Percentiles rank a stretch among this genome's conserved stretches.
phyloP scores from a whole-genome alignment of 2,888 invertebrate species.

The Stenurella melanura region DNA sequence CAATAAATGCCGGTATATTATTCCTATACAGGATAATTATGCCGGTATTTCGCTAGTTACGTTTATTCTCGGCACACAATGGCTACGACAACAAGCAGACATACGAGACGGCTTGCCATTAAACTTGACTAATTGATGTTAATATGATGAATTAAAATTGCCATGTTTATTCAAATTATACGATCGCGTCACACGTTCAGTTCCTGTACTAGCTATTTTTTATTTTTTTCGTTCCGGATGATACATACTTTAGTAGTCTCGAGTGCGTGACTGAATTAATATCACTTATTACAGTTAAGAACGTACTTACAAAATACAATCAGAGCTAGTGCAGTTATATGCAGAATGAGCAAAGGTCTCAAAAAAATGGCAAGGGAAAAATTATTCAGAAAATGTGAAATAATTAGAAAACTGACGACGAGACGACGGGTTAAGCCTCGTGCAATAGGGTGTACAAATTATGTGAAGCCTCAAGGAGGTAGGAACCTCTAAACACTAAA shows the following conservation, averaged over 20 bases:
- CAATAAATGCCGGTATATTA: conserved; percentile 38
- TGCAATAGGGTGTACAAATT: too few relatives aligned
- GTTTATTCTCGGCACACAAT: conserved; percentile 35
- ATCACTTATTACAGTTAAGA: too few relatives aligned
- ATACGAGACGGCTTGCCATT: conserved; percentile 33
- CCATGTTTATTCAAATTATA: conserved; percentile 40
- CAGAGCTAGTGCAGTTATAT: too few relatives aligned
- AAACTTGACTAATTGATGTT: conserved; percentile 44
- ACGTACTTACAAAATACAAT: too few relatives aligned
- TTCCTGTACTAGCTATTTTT: conserved; percentile 30
- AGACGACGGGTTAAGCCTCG: too few relatives aligned
- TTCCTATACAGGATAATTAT: conserved; percentile 37
- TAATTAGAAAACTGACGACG: too few relatives aligned
- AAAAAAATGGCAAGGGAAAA: too few relatives aligned
- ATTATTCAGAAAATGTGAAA: too few relatives aligned
- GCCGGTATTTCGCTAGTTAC: conserved; percentile 36
- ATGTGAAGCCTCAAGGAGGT: too few relatives aligned
- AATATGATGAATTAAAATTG: conserved; percentile 42
- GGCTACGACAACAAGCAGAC: conserved; percentile 35
- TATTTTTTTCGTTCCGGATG: conserved; percentile 26
- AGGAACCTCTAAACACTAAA: too few relatives aligned
- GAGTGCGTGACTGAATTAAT: not conserved
- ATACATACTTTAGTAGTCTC: not conserved
- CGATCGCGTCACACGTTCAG: conserved; percentile 29
- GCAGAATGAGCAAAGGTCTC: too few relatives aligned